Conservation (phyloP, 2,888 invertebrate species). For the Cephus spinipes region DNA sequence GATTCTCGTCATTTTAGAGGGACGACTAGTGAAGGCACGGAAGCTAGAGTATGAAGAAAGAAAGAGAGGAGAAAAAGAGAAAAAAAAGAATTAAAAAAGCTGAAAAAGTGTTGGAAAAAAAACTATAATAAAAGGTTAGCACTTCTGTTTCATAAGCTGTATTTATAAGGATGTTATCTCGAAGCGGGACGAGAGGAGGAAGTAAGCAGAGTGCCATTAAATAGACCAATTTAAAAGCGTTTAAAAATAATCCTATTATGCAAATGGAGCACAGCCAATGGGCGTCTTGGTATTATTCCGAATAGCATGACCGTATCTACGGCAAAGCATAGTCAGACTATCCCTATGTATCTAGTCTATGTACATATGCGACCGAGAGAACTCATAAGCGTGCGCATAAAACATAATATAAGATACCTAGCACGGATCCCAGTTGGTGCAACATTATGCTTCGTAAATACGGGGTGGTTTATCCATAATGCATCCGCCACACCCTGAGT, state of each 20-base stretch:
- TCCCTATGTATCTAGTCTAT: not conserved
- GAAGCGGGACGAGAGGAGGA: not conserved
- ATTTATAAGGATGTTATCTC: conserved; percentile 8
- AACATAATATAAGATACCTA: conserved; percentile 38
- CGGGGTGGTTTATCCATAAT: conserved; percentile 38
- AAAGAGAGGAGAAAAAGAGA: not conserved
- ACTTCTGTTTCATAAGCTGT: conserved; percentile 4
- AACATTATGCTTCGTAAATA: conserved; percentile 35
- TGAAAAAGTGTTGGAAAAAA: not conserved
- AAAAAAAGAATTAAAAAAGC: not conserved
- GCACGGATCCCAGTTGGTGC: conserved; percentile 32
- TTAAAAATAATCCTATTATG: conserved; percentile 29
- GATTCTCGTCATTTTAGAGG: not conserved
- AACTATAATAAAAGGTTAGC: not conserved
- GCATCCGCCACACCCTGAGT: conserved; percentile 43
- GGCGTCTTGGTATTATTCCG: not conserved
- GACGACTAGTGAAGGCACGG: not conserved
- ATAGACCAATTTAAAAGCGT: conserved; percentile 23
- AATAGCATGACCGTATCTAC: not conserved
- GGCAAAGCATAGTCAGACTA: not conserved
- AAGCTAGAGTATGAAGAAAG: not conserved
- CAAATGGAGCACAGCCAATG: conserved; percentile 5
- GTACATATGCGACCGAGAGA: not conserved
- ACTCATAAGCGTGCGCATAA: conserved; percentile 26
- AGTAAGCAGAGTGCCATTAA: conserved; percentile 14